Percentiles rank a stretch among this genome's conserved stretches.
Evolutionary conservation across 2,113 vertebrate species (phyloP).

Genomic region (Brachionichthys hirsutus): DNA sequence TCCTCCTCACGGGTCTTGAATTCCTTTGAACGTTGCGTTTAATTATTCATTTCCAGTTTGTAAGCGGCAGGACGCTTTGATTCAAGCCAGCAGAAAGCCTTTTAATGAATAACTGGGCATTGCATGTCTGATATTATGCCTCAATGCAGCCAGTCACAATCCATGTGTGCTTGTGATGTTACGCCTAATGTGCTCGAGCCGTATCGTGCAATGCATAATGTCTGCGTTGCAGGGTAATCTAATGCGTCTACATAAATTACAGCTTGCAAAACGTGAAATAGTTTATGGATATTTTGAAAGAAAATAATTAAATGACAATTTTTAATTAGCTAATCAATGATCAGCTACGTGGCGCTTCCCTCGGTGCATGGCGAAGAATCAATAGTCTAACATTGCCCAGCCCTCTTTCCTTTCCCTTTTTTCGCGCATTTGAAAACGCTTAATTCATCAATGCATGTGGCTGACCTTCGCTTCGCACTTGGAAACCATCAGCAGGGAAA

Average conservation of each 20-base stretch:
- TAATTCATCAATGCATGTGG: constrained; percentile 30
- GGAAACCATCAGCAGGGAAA: constrained; percentile 23
- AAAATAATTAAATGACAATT: constrained; percentile 5
- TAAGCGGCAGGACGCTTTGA: constrained; percentile 8
- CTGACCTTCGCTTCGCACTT: constrained; percentile 60
- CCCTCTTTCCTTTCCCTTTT: neutral
- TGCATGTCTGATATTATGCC: constrained; percentile 11
- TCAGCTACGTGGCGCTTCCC: neutral
- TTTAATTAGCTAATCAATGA: constrained; percentile 25
- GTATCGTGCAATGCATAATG: neutral
- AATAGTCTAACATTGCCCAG: constrained; percentile 2
- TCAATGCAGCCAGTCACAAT: constrained; percentile 8
- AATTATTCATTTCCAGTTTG: constrained; percentile 34
- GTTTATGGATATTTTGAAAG: neutral
- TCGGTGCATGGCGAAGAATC: constrained; percentile 13
- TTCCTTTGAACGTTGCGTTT: constrained; percentile 15
- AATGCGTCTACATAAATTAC: too few species aligned
- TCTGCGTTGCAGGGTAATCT: neutral
- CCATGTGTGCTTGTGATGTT: neutral
- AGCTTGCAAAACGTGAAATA: neutral
- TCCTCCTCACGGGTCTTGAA: constrained; percentile 11
- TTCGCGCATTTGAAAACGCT: constrained; percentile 9
- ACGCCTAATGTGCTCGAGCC: neutral
- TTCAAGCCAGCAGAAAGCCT: constrained; percentile 30
- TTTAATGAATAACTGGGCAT: constrained; percentile 4